Base-by-base conservation (phyloP, 2,797 vertebrate genomes). In the Merluccius polli region DNA sequence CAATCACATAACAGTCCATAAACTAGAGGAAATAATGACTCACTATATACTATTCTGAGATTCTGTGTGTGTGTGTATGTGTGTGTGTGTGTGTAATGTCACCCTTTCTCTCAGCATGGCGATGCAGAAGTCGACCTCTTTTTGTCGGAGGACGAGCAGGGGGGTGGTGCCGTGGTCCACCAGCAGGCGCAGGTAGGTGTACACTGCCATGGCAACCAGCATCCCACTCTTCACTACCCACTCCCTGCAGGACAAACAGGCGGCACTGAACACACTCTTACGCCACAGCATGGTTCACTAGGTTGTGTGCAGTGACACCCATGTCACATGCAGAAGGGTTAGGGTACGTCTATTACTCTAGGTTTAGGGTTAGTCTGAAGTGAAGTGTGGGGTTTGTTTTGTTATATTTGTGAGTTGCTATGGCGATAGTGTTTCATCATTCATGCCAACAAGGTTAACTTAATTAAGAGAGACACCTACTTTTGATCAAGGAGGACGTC, bases 71-170 rank as follows among this genome's bases (percentile, higher is more conserved):
- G 30, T 21, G 73, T 41, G 35, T 32, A 38, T 24, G 48, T 4
- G 36, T 3, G 21, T 2, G 52, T 24, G 68, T 0, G 2, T 10
- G 27, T 21, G 13, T 15, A 10, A 13, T 24, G 92, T 93, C n/a
- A 96, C 96, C 95, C 95, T 93, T 10, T 98, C 97, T 1, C 95
- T 87, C 69, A 98, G 94, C 86, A 98, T 92, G 27, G 94, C 92
- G 81, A 96, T 92, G 81, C 96, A 99, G 90, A 95, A 99, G 77
- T 98, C 97, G 27, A 99, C 97, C 86, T 99, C 97, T 72, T 96
- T 98, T 88, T 98, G 97, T 0, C 97, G 90, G 27, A 99, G 94
- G 0, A 77, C 33, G 81, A 95, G 93, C 35, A 98, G 94, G 82
- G 91, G 95, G 0, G 95, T 80, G 0, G 94, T 93, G 32, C 97